Evolutionary conservation across 2,888 invertebrate species (phyloP).

Genomic region (Mythimna vitellina): DNA sequence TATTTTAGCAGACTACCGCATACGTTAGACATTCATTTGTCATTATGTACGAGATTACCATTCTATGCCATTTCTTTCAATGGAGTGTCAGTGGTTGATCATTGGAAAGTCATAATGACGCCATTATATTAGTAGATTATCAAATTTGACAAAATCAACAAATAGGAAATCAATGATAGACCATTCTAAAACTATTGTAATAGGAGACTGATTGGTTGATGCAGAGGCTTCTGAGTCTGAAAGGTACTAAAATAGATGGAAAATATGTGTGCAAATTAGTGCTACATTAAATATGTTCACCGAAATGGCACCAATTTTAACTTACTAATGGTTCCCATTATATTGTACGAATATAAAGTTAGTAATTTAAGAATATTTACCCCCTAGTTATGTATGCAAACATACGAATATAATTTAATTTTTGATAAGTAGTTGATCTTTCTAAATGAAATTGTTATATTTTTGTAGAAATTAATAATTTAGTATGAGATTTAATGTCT

Average conservation of each 20-base stretch:
- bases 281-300: slow-evolving; percentile 13
- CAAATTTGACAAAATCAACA: no score
- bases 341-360: slow-evolving; percentile 11
- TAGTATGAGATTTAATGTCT: not conserved
- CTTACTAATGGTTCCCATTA: slow-evolving; percentile 39
- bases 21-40: no score
- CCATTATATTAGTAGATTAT: no score
- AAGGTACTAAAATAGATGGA: not conserved
- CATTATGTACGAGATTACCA: no score
- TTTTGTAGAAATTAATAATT: slow-evolving; percentile 34
- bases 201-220: slow-evolving; percentile 4
- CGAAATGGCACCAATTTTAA: slow-evolving; percentile 20
- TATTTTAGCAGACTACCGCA: no score
- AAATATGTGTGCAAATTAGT: slow-evolving; percentile 21
- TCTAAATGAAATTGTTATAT: slow-evolving; percentile 40
- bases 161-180: no score
- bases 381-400: slow-evolving; percentile 38
- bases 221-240: not conserved
- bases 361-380: slow-evolving; percentile 49
- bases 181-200: no score
- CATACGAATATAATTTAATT: slow-evolving; percentile 28
- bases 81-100: no score
- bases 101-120: no score
- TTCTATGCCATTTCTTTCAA: no score
- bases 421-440: slow-evolving; percentile 34